Evolutionary conservation across 2,888 invertebrate genomes (phyloP), one percentile per base, ranked within the genome.

Genomic region (Helobdella robusta): DNA sequence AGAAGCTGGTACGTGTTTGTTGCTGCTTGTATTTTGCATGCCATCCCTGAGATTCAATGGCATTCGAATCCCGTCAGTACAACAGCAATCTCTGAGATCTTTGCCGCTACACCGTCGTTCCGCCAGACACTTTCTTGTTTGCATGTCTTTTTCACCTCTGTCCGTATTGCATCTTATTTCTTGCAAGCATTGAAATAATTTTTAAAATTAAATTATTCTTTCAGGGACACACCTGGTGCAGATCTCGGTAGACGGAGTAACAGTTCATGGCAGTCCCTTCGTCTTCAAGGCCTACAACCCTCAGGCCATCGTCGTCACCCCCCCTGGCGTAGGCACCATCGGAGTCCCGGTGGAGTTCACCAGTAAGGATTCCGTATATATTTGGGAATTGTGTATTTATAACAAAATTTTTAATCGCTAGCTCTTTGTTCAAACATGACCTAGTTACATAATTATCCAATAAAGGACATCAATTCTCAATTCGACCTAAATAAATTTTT

Each of bases 321-420:
- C 94, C 68, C 87, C 91, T 73, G 88, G 89, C 2, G 87, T 89
- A 81, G 92, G 92, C 70, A 83, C 87, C 60, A 85, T 95, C 64
- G 91, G 93, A 71, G 86, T 88, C 78, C 90, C 92, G 64, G 91
- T 95, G 64, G 90, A 93, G 81, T 97, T 98, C 82, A 91, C 92
- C 83, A 94, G 92, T 92, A 82, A 83, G 85, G 75, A 54, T 1
- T 8, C 18, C n/a, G n/a, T 30, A 15, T 8, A 15, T 59, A 1
- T 20, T 59, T 59, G 8, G n/a, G 1, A 35, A 59, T 28, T 36
- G 20, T 11, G n/a, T 1, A 11, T 28, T 35, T 36, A 35, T 18
- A 40, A 15, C 1, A 59, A 59, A 36, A 44, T 15, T 44, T 44
- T 44, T 18, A 18, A 44, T 44, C 18, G 18, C 44, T 15, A 44